These are phyloP conservation scores for Alcedo quadribrachys DNA, from an alignment of 2,797 vertebrate genomes.

Conservation along the genomic window DNA sequence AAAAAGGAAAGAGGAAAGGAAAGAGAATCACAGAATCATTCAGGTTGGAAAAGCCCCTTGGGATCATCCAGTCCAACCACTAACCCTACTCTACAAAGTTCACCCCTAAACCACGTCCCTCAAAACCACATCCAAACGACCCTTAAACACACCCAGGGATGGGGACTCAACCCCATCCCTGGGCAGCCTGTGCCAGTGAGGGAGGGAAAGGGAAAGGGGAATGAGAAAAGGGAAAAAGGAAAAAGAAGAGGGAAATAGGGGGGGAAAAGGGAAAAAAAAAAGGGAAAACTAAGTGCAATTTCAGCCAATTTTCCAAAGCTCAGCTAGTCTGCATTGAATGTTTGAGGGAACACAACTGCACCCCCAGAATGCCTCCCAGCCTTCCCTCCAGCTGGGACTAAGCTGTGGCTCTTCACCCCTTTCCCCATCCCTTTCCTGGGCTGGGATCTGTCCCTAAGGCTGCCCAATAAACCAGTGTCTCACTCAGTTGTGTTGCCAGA, in stretches of 20 bases:
- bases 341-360: not conserved
- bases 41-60: too few relatives aligned
- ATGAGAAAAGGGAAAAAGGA: too few relatives aligned
- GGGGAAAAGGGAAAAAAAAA: accelerated
- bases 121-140: too few relatives aligned
- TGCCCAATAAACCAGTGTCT: not conserved
- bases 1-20: not conserved
- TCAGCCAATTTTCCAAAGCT: not conserved
- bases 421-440: not conserved
- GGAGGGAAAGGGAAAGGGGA: too few relatives aligned
- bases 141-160: too few relatives aligned
- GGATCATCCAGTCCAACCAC: too few relatives aligned
- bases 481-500: not conserved
- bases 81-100: too few relatives aligned
- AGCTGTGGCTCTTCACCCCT: not conserved
- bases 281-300: not conserved
- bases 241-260: too few relatives aligned
- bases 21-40: too few relatives aligned
- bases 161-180: too few relatives aligned
- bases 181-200: too few relatives aligned
- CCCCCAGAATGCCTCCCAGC: not conserved
- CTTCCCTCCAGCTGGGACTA: not conserved
- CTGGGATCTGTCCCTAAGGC: not conserved
- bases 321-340: not conserved
- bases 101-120: too few relatives aligned